phyloP scores from a whole-genome alignment of 2,888 invertebrate species.

The Acleris literana region DNA sequence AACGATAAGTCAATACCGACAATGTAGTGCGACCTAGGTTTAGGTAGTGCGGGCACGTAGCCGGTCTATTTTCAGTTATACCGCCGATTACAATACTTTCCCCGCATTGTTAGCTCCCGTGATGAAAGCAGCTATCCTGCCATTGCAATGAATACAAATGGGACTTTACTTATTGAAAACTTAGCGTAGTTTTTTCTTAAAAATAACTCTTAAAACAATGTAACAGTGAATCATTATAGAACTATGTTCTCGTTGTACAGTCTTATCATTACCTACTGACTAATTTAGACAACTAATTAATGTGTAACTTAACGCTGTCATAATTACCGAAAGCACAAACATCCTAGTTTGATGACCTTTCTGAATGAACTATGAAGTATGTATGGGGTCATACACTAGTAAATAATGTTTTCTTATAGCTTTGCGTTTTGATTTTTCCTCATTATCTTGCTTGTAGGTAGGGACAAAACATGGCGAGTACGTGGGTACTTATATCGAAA shows the following conservation, averaged over 20 bases:
- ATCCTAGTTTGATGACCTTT: constrained; percentile 13
- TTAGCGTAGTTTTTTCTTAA: background rate
- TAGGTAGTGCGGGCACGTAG: constrained; percentile 24
- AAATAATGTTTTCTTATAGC: background rate
- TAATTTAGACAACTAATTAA: constrained; percentile 30
- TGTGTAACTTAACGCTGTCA: constrained; percentile 21
- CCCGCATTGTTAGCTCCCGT: constrained; percentile 41
- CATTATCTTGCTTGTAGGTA: no score
- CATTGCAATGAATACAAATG: constrained; percentile 42
- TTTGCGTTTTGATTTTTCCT: background rate
- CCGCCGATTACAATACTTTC: constrained; percentile 44
- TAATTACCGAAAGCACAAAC: constrained; percentile 6
- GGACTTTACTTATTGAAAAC: constrained; percentile 37
- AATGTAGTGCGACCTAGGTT: constrained; percentile 40
- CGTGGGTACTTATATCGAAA: no score
- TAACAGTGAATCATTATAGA: constrained; percentile 26
- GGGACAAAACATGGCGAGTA: no score
- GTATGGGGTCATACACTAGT: background rate
- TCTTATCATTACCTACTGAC: constrained; percentile 20
- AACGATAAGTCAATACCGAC: constrained; percentile 44
- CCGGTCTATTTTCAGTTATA: constrained; percentile 50
- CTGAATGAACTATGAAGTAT: background rate
- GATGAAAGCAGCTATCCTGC: constrained; percentile 30
- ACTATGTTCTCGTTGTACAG: constrained; percentile 20
- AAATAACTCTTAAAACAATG: background rate